Base-by-base conservation (phyloP, 23 tunicate species). In the Halocynthia aurantium region DNA sequence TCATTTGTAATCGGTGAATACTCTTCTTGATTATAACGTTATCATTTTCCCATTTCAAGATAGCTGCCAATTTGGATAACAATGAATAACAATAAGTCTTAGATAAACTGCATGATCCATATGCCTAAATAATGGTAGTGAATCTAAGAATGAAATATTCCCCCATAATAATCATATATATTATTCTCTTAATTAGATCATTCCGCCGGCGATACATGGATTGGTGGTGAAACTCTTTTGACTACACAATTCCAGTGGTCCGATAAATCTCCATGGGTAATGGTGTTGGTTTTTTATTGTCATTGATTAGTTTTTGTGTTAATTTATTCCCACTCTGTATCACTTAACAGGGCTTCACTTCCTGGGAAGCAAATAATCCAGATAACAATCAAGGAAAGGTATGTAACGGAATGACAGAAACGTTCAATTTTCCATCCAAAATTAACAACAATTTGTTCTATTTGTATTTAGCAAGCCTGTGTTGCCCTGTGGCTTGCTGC, bases 221-320 rank as follows among this genome's bases (percentile, higher is more conserved):
- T 92, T 0, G 98, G 98, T 8, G 88, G 74, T 15, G 74, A 86
- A 61, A 92, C 84, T 64, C 61, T 69, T 11, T 57, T 55, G n/a
- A 77, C 71, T 49, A 81, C 77, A 17, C 53, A 11, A 22, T 92
- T 70, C 50, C 61, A 76, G 53, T 92, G 98, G 98, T 12, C 69
- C 20, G 98, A 92, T 64, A 40, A 67, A 22, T 86, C 88, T 8
- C 88, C 98, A 6, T 86, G 84, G 83, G 98, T 92, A 65, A 56
- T 76, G 60, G 72, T 68, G 2, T 22, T 68, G 31, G 67, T 64
- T 73, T 50, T 57, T 7, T 72, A 12, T 72, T 72, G 50, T 44
- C 64, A 60, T 60, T 1, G n/a, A 60, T 1, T 15, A 60, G 4
- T 60, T 15, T 60, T 4, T 15, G 17, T 15, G n/a, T 15, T 60